These are phyloP conservation scores for Styela plicata DNA, from an alignment of 23 tunicate species.

Conservation along the genomic window DNA sequence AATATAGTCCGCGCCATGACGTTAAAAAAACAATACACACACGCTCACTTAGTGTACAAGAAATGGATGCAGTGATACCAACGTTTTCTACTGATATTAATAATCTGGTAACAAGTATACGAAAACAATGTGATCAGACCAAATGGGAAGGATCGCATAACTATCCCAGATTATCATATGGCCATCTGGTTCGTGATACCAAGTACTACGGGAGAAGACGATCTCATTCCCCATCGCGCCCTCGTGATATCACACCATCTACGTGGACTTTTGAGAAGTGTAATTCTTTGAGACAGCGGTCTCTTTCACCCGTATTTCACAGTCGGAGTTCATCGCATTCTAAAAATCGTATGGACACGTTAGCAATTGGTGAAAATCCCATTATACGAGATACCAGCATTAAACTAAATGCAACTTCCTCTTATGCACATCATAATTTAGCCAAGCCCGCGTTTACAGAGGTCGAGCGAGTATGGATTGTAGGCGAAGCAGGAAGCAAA, in stretches of 20 bases:
- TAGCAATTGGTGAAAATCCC: too few relatives aligned
- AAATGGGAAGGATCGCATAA: too few relatives aligned
- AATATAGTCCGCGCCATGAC: neutral
- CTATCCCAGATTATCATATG: too few relatives aligned
- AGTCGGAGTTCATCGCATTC: too few relatives aligned
- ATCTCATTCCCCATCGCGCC: slow-evolving; percentile 15
- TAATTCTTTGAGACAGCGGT: neutral
- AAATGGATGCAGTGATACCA: slow-evolving; percentile 8
- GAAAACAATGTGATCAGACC: slow-evolving; percentile 2
- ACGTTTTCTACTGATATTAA: slow-evolving; percentile 4
- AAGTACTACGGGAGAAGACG: neutral
- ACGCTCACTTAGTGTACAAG: neutral
- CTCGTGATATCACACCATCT: neutral
- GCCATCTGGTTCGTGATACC: too few relatives aligned
- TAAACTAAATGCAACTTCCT: neutral
- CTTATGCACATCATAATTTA: neutral
- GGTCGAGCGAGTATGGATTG: neutral
- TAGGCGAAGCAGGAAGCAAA: neutral
- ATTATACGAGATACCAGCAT: neutral
- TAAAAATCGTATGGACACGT: too few relatives aligned
- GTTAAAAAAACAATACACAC: too few relatives aligned
- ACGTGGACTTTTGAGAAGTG: neutral
- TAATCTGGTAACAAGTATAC: slow-evolving; percentile 8
- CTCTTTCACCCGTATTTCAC: slow-evolving; percentile 8
- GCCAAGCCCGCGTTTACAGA: neutral